Conservation (phyloP, 2,888 invertebrate species). For the Caradrina kadenii region DNA sequence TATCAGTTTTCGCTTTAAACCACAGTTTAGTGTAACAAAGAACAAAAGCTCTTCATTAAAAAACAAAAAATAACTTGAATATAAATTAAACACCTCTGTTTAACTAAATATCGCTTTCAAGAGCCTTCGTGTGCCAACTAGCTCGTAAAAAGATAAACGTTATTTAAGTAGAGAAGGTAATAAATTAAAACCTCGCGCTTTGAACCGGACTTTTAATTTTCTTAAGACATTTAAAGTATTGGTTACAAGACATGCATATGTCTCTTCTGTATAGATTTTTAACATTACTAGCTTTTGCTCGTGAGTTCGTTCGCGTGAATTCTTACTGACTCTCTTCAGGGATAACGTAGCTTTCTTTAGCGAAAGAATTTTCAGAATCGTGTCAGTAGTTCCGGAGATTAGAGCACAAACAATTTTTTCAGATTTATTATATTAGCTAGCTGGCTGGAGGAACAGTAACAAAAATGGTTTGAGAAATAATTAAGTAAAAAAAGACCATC, state of each 20-base stretch:
- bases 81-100: slow-evolving; percentile 37
- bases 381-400: too few relatives aligned
- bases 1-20: background rate
- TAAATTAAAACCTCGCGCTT: slow-evolving; percentile 41
- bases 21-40: slow-evolving; percentile 2
- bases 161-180: slow-evolving; percentile 32
- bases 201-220: background rate
- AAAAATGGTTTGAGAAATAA: too few relatives aligned
- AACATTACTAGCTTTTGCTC: too few relatives aligned
- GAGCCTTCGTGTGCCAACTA: slow-evolving; percentile 43
- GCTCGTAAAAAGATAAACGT: slow-evolving; percentile 47
- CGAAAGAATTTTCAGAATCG: too few relatives aligned
- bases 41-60: slow-evolving; percentile 20
- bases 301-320: too few relatives aligned
- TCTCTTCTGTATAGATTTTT: background rate
- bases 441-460: too few relatives aligned
- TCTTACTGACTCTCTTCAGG: too few relatives aligned
- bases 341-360: too few relatives aligned
- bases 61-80: slow-evolving; percentile 13
- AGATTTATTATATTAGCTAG: too few relatives aligned
- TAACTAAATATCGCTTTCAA: slow-evolving; percentile 55
- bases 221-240: slow-evolving; percentile 1
- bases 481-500: too few relatives aligned
- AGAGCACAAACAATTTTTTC: too few relatives aligned
- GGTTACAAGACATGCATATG: background rate